A percentile compares a stretch with the other conserved stretches of the same genome.
phyloP scores from a whole-genome alignment of 2,888 invertebrate species.

The Brachypalpus laphriformis region DNA sequence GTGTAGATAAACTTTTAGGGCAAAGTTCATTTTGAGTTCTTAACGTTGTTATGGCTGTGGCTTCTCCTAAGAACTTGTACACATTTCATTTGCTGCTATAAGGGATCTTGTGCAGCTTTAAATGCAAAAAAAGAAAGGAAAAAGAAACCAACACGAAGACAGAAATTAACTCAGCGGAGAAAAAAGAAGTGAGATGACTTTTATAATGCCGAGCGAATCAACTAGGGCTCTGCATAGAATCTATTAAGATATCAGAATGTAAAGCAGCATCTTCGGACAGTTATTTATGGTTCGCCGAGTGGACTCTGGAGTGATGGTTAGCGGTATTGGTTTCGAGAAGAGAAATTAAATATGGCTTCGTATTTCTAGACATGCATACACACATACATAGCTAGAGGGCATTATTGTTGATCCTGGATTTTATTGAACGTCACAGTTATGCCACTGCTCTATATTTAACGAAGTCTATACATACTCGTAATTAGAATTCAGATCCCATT shows the following conservation, averaged over 20 bases:
- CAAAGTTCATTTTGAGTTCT: conserved; percentile 70
- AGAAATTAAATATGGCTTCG: not conserved
- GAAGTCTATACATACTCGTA: too few relatives aligned
- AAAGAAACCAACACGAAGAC: conserved; percentile 11
- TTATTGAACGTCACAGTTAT: not conserved
- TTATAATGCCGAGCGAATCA: conserved; percentile 12
- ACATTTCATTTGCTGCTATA: conserved; percentile 57
- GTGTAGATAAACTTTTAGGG: conserved; percentile 50
- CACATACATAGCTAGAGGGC: not conserved
- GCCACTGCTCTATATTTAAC: too few relatives aligned
- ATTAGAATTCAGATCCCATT: too few relatives aligned
- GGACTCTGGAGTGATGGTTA: not conserved
- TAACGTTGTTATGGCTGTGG: conserved; percentile 68
- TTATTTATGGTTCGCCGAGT: conserved; percentile 38
- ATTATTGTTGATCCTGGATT: not conserved
- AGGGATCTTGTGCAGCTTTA: conserved; percentile 57
- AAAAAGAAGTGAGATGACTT: conserved; percentile 34
- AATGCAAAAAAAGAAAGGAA: not conserved
- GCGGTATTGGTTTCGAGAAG: not conserved
- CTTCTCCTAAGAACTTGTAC: conserved; percentile 58
- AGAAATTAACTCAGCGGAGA: conserved; percentile 18
- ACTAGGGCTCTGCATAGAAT: conserved; percentile 15
- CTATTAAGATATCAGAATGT: conserved; percentile 58
- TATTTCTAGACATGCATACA: not conserved
- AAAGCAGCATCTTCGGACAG: conserved; percentile 49